A percentile compares a stretch with the other conserved stretches of the same genome.
Conservation (phyloP, 2,888 invertebrate species). For the Eupeodes luniger region DNA sequence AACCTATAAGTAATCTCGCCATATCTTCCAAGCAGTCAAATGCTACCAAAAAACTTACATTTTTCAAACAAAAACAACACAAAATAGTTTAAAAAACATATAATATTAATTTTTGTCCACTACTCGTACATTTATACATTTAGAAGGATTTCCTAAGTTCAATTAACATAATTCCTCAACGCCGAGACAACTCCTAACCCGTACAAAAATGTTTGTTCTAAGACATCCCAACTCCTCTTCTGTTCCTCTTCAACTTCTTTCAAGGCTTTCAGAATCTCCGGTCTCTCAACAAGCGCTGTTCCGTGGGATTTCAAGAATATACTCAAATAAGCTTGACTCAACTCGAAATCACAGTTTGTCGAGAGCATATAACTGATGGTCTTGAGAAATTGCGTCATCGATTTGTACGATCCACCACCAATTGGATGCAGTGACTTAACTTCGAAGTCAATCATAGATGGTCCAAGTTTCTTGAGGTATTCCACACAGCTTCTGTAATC, state of each 20-base stretch:
- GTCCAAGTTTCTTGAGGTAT: slow-evolving; percentile 86
- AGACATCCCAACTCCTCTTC: slow-evolving; percentile 87
- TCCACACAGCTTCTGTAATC: slow-evolving; percentile 87
- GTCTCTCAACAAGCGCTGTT: slow-evolving; percentile 85
- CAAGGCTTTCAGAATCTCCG: slow-evolving; percentile 86
- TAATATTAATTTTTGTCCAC: slow-evolving; percentile 26
- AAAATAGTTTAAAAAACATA: slow-evolving; percentile 3
- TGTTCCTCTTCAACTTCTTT: slow-evolving; percentile 86
- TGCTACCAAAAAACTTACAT: too few relatives aligned
- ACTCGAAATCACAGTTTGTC: slow-evolving; percentile 93
- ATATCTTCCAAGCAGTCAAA: too few relatives aligned
- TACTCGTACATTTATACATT: slow-evolving; percentile 48
- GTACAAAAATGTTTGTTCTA: slow-evolving; percentile 90
- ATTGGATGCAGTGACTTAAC: slow-evolving; percentile 91
- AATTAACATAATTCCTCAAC: slow-evolving; percentile 86
- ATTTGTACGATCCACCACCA: slow-evolving; percentile 88
- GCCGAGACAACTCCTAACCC: slow-evolving; percentile 91
- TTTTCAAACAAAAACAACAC: not conserved
- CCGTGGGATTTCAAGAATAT: slow-evolving; percentile 94
- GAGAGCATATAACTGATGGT: slow-evolving; percentile 89
- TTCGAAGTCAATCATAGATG: slow-evolving; percentile 94
- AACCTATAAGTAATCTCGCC: too few relatives aligned
- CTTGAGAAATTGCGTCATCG: slow-evolving; percentile 91
- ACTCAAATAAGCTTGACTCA: slow-evolving; percentile 94
- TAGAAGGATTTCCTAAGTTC: slow-evolving; percentile 58